phyloP scores from a whole-genome alignment of 2,113 vertebrate species.

The Lutjanus erythropterus region DNA sequence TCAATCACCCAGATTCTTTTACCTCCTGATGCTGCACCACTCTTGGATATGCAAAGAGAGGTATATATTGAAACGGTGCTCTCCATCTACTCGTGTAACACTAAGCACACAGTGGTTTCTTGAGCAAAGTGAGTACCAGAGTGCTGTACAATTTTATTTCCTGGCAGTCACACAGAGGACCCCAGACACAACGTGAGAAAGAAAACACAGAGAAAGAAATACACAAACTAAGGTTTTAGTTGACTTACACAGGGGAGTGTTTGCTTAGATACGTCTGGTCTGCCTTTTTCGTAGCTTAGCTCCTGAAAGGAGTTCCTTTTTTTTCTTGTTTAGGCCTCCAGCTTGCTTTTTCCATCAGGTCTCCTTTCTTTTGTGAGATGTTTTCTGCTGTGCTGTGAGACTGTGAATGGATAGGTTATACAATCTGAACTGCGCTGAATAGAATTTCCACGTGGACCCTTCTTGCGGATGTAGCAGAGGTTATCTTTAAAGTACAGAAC shows the following conservation, averaged over 20 bases:
- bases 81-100: neutral
- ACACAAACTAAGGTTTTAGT: constrained; percentile 24
- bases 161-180: constrained; percentile 37
- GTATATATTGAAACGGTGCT: neutral
- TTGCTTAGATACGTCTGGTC: constrained; percentile 44
- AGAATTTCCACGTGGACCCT: constrained; percentile 31
- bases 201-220: constrained; percentile 18
- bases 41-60: constrained; percentile 24
- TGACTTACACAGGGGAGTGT: constrained; percentile 39
- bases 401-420: constrained; percentile 52
- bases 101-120: constrained; percentile 21
- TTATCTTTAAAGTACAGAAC: constrained; percentile 59
- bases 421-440: constrained; percentile 56
- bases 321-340: neutral
- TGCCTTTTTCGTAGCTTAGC: constrained; percentile 23
- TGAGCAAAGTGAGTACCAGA: constrained; percentile 31
- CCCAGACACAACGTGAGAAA: constrained; percentile 20
- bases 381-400: constrained; percentile 30
- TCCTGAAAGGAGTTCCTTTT: neutral
- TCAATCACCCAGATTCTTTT: constrained; percentile 10
- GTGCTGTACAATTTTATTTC: constrained; percentile 39
- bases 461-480: constrained; percentile 27
- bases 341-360: constrained; percentile 38
- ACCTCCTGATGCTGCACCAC: constrained; percentile 3
- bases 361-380: constrained; percentile 39